These are phyloP conservation scores for Drosophila watanabei DNA, from an alignment of 1,140 invertebrate genomes.

Conservation along the genomic window DNA sequence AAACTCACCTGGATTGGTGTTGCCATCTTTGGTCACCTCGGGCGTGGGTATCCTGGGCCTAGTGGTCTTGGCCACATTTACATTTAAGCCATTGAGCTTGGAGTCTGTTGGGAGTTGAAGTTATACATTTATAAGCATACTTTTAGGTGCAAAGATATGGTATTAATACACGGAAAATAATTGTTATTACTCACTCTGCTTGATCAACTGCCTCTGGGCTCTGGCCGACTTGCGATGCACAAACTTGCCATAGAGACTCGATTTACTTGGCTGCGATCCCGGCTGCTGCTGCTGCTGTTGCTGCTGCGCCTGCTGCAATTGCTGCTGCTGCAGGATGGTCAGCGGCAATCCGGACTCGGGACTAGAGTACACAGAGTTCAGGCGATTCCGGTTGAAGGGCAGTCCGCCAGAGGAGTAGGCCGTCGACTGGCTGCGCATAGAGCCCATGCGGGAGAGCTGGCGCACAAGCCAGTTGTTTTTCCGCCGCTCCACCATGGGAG, in stretches of 20 bases:
- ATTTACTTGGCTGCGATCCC: conserved; percentile 86
- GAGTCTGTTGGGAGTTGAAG: conserved; percentile 58
- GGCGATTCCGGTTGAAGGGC: conserved; percentile 90
- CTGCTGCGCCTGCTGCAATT: conserved; percentile 56
- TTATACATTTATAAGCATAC: conserved; percentile 9
- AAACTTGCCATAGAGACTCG: conserved; percentile 92
- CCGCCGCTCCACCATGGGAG: conserved; percentile 92
- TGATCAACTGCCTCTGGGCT: conserved; percentile 88
- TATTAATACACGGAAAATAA: background rate
- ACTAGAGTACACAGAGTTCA: conserved; percentile 92
- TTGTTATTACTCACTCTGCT: conserved; percentile 87
- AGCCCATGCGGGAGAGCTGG: conserved; percentile 93
- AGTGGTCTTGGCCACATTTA: conserved; percentile 89
- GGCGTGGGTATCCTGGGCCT: conserved; percentile 94
- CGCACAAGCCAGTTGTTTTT: conserved; percentile 95
- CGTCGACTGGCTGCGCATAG: conserved; percentile 92
- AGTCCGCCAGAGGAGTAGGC: conserved; percentile 93
- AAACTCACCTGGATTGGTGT: conserved; percentile 86
- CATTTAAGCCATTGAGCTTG: conserved; percentile 88
- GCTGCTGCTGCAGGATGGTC: conserved; percentile 81
- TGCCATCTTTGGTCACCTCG: conserved; percentile 92
- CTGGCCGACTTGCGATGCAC: conserved; percentile 92
- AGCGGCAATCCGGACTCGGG: conserved; percentile 89
- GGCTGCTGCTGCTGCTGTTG: conserved; percentile 74
- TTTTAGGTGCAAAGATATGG: background rate